Evolutionary conservation across 2,113 vertebrate species (phyloP), one percentile per base, ranked within the genome.

Genomic region (Passerina amoena): DNA sequence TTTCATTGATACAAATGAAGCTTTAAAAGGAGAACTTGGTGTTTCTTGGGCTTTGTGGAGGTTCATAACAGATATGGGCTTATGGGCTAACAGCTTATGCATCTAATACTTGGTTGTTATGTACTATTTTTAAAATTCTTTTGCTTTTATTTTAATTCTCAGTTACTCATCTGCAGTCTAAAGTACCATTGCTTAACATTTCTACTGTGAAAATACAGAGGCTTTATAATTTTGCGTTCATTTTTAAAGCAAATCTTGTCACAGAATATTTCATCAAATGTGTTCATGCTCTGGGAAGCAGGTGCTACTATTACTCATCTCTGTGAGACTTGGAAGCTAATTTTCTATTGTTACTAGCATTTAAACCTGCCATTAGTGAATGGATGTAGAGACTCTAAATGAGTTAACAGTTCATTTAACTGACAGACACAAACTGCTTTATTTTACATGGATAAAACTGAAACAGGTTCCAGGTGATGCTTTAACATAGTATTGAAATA

Each of bases 271-370:
- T 93, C 93, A 94, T 95, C 69, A n/a, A 82, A 56, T 57, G 72
- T 84, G 45, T 81, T 97, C 93, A 44, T 89, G 65, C 89, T 97
- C 70, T 96, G 78, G 88, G 87, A 91, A 96, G 75, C 93, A 94
- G 92, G 88, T 82, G 83, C 93, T 95, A 53, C 96, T 96, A 95
- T 85, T 94, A 38, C 35, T 89, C 44, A 61, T 84, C 42, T 86
- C 38, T 80, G 18, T 76, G 57, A 51, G n/a, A 27, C 40, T 44
- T 76, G 73, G 76, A 84, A 94, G 64, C 87, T 92, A 24, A 33
- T 87, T 88, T 86, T 75, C 69, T 56, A 10, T 82, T 1, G 0
- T 27, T 94, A 45, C 91, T 90, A 91, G 64, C 95, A 48, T 91
- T 94, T 86, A 90, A 82, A 61, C 35, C 35, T 88, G n/a, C 66